Conservation (phyloP, 2,113 vertebrate genomes). For the Nesoenas mayeri region DNA sequence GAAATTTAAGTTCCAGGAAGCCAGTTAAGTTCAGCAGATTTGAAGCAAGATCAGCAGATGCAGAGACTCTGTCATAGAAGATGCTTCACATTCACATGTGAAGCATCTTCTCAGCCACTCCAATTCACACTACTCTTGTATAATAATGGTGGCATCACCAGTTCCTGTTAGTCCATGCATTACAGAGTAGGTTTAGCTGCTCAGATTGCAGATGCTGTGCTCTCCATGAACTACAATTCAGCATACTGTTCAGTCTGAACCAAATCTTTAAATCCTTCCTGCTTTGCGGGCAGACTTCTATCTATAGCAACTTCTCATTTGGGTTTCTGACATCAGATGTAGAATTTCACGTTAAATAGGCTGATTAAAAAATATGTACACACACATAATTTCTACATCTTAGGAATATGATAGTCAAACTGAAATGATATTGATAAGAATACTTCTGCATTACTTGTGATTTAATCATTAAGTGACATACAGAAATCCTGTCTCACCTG, state of each 20-base stretch:
- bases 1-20: neutral
- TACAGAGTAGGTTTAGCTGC: neutral
- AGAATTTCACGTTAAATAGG: neutral
- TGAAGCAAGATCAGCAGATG: neutral
- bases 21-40: neutral
- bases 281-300: neutral
- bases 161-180: neutral
- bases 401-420: neutral
- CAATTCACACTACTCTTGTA: neutral
- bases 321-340: accelerated
- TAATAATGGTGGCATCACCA: neutral
- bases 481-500: neutral
- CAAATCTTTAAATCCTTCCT: neutral
- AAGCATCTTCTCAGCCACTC: neutral
- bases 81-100: neutral
- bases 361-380: neutral
- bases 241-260: neutral
- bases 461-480: neutral
- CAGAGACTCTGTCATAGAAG: neutral
- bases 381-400: neutral
- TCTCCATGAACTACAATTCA: neutral
- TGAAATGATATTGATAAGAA: neutral
- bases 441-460: neutral
- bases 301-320: neutral
- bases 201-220: neutral